Base-by-base conservation (phyloP, 2,888 invertebrate genomes). In the Prenolepis imparis region DNA sequence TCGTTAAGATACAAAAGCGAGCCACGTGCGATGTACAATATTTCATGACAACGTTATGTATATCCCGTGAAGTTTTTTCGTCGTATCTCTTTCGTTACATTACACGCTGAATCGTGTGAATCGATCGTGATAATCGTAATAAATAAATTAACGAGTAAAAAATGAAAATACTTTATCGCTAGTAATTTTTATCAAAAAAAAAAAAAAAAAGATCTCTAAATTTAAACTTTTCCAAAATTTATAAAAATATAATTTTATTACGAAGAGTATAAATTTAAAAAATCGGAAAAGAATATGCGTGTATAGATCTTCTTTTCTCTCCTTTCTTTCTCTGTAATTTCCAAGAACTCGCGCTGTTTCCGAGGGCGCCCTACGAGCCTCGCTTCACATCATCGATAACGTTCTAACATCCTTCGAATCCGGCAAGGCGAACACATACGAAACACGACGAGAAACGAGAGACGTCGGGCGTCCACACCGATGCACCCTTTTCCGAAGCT, bases 351-450 rank as follows among this genome's bases (percentile, higher is more conserved):
- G 39, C 77, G 41, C 24, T 3, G 57, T 84, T 82, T 80, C 66
- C 55, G 68, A 68, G 44, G 67, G 66, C 78, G 52, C 75, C 77
- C 72, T 82, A 55, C 81, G 57, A 74, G 57, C 28, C 74, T 80
- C 63, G 83, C 78, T 15, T 77, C 63, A 44, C 57, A 78, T 83
- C 82, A 80, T 83, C 89, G 89, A 90, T 91, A 91, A 86, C 86
- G 87, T 89, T 85, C 90, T 74, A 89, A 88, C 89, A 85, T 72
- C 61, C 82, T 36, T 44, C 68, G 59, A 61, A 84, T 73, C 73
- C 73, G 73, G 73, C 72, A 72, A 61, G 41, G 59, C 73, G 73
- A 73, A 73, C 73, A 73, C 73, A 59, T 73, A 73, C 73, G 73
- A 73, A 73, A 73, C 73, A 73, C 73, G 59, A 73, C 59, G 73